These are phyloP conservation scores for Drosophila orena DNA, from an alignment of 1,140 invertebrate species.

Conservation along the genomic window DNA sequence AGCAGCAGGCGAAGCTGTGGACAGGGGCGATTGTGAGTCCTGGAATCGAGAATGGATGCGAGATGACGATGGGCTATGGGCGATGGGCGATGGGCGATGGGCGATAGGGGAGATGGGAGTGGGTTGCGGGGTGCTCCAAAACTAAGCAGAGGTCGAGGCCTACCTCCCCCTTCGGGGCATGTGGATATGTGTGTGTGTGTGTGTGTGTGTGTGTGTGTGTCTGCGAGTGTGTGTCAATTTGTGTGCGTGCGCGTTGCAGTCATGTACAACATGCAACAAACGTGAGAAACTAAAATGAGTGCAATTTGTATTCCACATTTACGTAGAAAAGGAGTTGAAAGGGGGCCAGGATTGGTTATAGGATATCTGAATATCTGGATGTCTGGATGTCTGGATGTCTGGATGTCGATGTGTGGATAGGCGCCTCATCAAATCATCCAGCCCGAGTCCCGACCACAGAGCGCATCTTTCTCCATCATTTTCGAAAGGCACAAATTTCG, in stretches of 20 bases:
- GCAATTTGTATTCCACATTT: conserved; percentile 81
- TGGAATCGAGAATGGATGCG: conserved; percentile 3
- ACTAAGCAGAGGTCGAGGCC: conserved; percentile 71
- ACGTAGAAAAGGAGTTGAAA: conserved; percentile 34
- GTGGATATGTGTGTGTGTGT: conserved; percentile 10
- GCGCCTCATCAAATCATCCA: conserved; percentile 28
- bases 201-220: conserved; percentile 16
- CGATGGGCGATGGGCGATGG: not conserved
- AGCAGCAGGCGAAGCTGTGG: conserved; percentile 19
- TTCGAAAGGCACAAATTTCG: conserved; percentile 60
- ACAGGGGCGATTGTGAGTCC: conserved; percentile 14
- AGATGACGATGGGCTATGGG: not conserved
- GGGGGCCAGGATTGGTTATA: conserved; percentile 34
- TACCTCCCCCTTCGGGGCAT: conserved; percentile 36
- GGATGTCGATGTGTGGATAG: conserved; percentile 10
- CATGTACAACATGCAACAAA: conserved; percentile 82
- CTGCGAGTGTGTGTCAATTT: conserved; percentile 39
- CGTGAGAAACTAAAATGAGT: conserved; percentile 83
- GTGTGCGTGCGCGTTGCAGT: conserved; percentile 75
- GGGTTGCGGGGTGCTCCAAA: not conserved
- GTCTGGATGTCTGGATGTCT: not conserved
- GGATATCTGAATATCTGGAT: conserved; percentile 16
- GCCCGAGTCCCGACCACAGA: conserved; percentile 23
- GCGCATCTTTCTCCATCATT: conserved; percentile 12
- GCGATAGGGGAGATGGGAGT: too few species aligned